Base-by-base conservation (phyloP, 2,113 vertebrate species). In the Misgurnus anguillicaudatus region DNA sequence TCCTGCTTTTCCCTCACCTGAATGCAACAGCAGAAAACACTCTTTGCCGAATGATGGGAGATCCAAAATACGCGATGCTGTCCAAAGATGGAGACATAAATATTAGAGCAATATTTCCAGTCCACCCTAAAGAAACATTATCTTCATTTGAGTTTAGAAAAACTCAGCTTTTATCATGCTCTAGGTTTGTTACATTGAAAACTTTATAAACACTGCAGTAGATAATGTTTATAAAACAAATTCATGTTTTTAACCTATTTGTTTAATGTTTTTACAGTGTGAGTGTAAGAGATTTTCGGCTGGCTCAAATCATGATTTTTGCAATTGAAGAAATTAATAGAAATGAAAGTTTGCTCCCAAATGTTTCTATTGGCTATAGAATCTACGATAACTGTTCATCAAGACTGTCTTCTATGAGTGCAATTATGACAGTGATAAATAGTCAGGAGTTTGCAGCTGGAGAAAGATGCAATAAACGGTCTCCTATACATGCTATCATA, bases 381-480 rank as follows among this genome's bases (percentile, higher is more conserved):
- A 91, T 93, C 81, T 92, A 91, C 75, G 92, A 93, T 82, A 90
- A 85, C 72, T 93, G 92, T 80, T 88, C 86, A 17, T 91, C 89
- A 11, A 91, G 88, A 3, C 73, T 90, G 55, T 82, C 85, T 31
- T 91, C 92, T 8, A 89, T 92, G 85, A 87, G 87, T 58, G 85
- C 88, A 7, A 89, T 82, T 5, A 90, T 93, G 90, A 87, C 87
- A 6, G 72, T 92, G 10, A 83, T 92, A 79, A 92, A 90, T 11
- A 84, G 85, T 5, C 78, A 81, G 55, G 88, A 87, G 2, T 7
- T 38, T 75, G 82, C 39, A 19, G 21, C 38, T 5, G 80, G 70
- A 9, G 78, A 85, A n/a, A 75, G 47, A n/a, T 92, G 90, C 58
- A 82, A 72, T 4, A 81, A 87, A 41, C 83, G 85, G 47, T 82